Base-by-base conservation (phyloP, 2,797 vertebrate genomes). In the Acanthiza pusilla region DNA sequence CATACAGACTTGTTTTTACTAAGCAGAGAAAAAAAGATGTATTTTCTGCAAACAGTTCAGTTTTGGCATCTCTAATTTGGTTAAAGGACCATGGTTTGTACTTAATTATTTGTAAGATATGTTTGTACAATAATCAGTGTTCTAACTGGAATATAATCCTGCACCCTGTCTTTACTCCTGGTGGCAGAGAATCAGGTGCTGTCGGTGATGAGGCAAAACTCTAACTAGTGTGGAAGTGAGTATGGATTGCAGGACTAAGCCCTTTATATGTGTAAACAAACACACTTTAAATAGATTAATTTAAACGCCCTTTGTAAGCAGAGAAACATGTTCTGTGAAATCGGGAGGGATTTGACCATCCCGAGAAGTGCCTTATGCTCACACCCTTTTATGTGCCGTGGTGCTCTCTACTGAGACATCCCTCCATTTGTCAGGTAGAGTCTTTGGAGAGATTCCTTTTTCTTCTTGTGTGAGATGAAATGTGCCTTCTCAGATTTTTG, bases 71-170 rank as follows among this genome's bases (percentile, higher is more conserved):
- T 90, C 54, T 95, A 76, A 78, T 93, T 93, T 80, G 74, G 82
- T 75, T 86, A 80, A 90, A 91, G 67, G 38, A 92, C 70, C 23
- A 17, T 76, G 88, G 87, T 95, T 85, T 94, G 78, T 96, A 91
- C 97, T 97, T 97, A 97, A 96, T 82, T 94, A 84, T 74, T 94
- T 94, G 94, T 96, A 88, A 96, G 13, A 89, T 93, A 88, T 70
- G 65, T 92, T 91, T 96, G 88, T 96, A 93, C 76, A 93, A 78
- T 73, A 82, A 84, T 93, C 12, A 4, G 3, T 94, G 74, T 88
- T 92, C 55, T 91, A 68, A 91, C 70, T 77, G 89, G 68, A 92
- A 83, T 85, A 72, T 53, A 71, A 48, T 91, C 74, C 91, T 86
- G 57, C 54, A 58, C 55, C 48, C 58, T 78, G 29, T 88, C 63